Conservation (phyloP, 2,797 vertebrate species). For the Trematomus bernacchii region DNA sequence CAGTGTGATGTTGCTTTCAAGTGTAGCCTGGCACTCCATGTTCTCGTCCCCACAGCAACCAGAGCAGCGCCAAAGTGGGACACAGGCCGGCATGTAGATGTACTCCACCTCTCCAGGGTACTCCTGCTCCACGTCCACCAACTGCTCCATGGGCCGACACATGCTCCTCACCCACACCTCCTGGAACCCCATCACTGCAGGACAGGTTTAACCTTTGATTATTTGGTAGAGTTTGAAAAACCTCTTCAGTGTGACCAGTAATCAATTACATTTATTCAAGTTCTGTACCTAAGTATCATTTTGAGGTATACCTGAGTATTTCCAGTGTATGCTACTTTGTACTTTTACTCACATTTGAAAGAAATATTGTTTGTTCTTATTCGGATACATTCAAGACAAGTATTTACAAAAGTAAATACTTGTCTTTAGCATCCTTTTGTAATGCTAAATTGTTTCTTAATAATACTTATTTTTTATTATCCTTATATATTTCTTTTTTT, state of each 20-base stretch:
- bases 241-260: not conserved
- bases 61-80: conserved; percentile 88
- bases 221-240: not conserved
- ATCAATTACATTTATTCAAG: no score
- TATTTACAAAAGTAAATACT: no score
- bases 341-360: no score
- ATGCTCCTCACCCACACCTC: conserved; percentile 88
- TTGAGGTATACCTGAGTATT: no score
- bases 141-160: conserved; percentile 88
- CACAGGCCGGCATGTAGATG: conserved; percentile 88
- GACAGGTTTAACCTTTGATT: conserved; percentile 7
- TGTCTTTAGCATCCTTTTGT: no score
- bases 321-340: no score
- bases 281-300: no score
- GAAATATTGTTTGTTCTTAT: no score
- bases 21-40: conserved; percentile 83
- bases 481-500: no score
- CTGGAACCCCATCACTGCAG: conserved; percentile 85
- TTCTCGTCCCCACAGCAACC: conserved; percentile 89
- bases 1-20: conserved; percentile 86
- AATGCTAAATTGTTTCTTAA: no score
- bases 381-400: no score
- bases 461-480: no score
- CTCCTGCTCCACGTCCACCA: conserved; percentile 88
- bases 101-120: conserved; percentile 87